A percentile compares a stretch with the other conserved stretches of the same genome.
Conservation (phyloP, 2,888 invertebrate genomes). For the Drosophila robusta region DNA sequence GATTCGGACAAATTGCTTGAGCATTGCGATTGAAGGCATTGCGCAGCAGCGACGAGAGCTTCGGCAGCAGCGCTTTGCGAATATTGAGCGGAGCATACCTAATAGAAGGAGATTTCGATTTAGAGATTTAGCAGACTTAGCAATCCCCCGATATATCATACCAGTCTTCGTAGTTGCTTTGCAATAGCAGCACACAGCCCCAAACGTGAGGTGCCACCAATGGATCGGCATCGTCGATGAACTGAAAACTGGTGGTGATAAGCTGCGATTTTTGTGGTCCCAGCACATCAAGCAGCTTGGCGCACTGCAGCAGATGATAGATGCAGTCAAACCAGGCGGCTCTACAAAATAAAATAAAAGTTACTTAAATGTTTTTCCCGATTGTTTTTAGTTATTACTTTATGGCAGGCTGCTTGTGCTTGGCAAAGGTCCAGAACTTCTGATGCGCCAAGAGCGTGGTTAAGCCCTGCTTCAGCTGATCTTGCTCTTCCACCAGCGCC, state of each 20-base stretch:
- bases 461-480: constrained; percentile 83
- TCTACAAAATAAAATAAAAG: constrained; percentile 62
- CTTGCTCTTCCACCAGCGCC: constrained; percentile 85
- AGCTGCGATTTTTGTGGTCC: constrained; percentile 86
- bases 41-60: constrained; percentile 88
- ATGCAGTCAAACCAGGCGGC: constrained; percentile 90
- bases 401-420: constrained; percentile 86
- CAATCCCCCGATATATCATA: constrained; percentile 43
- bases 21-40: constrained; percentile 93
- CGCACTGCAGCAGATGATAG: constrained; percentile 87
- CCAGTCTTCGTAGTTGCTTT: constrained; percentile 86
- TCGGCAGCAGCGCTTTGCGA: constrained; percentile 90
- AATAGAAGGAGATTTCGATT: not conserved
- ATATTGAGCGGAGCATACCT: constrained; percentile 87
- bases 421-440: constrained; percentile 91
- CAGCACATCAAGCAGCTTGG: constrained; percentile 85
- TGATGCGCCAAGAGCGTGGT: constrained; percentile 86
- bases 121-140: no score
- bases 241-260: constrained; percentile 87
- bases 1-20: constrained; percentile 89
- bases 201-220: constrained; percentile 89
- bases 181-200: constrained; percentile 89
- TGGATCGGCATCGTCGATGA: constrained; percentile 90
- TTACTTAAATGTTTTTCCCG: not conserved
- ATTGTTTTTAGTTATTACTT: constrained; percentile 62